A percentile compares a stretch with the other conserved stretches of the same genome.
phyloP scores from a whole-genome alignment of 2,113 vertebrate genomes.

The Scortum barcoo region DNA sequence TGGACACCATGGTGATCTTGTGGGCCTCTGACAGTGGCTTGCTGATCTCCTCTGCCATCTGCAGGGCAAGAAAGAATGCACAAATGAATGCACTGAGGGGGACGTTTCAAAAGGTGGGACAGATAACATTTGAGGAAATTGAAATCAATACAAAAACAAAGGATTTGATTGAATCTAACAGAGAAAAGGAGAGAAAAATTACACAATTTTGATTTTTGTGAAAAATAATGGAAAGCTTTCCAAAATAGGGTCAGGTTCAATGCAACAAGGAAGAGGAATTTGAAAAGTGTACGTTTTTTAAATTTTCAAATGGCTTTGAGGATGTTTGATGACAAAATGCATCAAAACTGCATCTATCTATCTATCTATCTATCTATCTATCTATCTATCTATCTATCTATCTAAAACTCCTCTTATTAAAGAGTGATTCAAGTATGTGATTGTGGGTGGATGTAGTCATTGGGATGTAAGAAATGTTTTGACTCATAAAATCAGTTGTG shows the following conservation, averaged over 20 bases:
- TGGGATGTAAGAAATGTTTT: too few relatives aligned
- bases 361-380: too few relatives aligned
- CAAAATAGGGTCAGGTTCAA: too few relatives aligned
- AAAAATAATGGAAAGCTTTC: too few relatives aligned
- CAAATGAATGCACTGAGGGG: neutral
- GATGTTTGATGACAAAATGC: neutral
- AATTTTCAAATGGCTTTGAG: neutral
- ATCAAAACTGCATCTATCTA: too few relatives aligned
- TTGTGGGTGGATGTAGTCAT: neutral
- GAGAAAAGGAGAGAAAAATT: neutral
- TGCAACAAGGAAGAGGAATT: neutral
- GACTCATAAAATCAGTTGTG: neutral
- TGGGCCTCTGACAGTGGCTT: conserved; percentile 84
- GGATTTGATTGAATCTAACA: neutral
- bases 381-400: too few relatives aligned
- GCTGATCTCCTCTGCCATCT: conserved; percentile 94
- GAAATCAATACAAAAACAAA: neutral
- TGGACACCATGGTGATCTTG: conserved; percentile 93
- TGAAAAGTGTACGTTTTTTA: too few relatives aligned
- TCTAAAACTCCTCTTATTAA: neutral
- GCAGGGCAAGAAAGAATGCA: neutral
- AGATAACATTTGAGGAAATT: neutral
- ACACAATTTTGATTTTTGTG: neutral
- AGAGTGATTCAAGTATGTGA: neutral
- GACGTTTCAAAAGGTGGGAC: neutral